Evolutionary conservation across 2,888 invertebrate genomes (phyloP).

Genomic region (Agonopterix heracliana): DNA sequence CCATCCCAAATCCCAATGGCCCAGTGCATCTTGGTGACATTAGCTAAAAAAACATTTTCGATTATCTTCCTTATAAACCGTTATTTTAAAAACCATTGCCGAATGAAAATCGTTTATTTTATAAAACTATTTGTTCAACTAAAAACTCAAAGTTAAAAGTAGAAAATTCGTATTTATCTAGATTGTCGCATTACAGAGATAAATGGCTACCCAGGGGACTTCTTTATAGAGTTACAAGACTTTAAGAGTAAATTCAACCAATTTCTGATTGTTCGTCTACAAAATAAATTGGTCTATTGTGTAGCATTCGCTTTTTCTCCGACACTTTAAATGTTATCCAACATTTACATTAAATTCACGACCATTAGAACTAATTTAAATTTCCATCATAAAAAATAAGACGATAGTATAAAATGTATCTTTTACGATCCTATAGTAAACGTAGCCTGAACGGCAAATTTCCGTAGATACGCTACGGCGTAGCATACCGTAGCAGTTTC

Average conservation of each 20-base stretch:
- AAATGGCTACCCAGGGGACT: conserved; percentile 6
- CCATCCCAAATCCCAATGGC: too few species aligned
- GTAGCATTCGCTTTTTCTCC: too few species aligned
- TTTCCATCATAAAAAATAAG: too few species aligned
- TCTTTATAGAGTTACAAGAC: conserved; percentile 6
- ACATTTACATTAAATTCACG: too few species aligned
- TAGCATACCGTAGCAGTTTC: conserved; percentile 3
- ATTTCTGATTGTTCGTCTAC: neutral
- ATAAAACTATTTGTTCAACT: neutral
- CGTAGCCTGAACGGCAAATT: neutral
- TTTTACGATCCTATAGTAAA: neutral
- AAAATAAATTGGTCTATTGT: neutral
- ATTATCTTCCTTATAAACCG: too few species aligned
- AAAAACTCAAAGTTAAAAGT: neutral
- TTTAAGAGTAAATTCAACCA: conserved; percentile 2
- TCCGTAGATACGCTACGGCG: neutral
- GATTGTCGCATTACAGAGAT: conserved; percentile 4
- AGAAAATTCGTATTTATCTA: neutral
- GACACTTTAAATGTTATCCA: too few species aligned
- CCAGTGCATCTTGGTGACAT: too few species aligned
- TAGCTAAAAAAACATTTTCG: too few species aligned
- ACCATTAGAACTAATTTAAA: too few species aligned
- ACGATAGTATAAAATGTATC: too few species aligned
- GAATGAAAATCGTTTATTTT: too few species aligned
- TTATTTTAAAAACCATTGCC: too few species aligned